Base-by-base conservation (phyloP, 2,888 invertebrate genomes). In the Erebia epiphron region DNA sequence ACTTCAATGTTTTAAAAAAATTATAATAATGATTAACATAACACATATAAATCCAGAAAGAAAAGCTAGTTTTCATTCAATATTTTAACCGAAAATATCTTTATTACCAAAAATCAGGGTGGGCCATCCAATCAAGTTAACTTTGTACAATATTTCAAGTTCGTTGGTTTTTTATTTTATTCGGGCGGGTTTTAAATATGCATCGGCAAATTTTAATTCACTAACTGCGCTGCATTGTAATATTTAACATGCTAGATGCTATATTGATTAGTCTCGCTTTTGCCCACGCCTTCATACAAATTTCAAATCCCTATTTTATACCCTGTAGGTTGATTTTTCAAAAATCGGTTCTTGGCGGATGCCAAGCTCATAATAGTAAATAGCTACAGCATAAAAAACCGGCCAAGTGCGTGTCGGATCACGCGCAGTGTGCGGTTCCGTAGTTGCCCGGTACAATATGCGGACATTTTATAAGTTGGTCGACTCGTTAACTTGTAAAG, bases 201-300 rank as follows among this genome's bases (percentile, higher is more conserved):
- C 63, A 70, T 70, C 18, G 26, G 14, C 14, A 67, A 68, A 67
- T 68, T 69, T 67, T 70, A 65, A 70, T 67, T 69, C 66, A 72
- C 49, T 67, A 69, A 67, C 58, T 58, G 49, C 49, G 35, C 58
- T 11, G 41, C 26, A 35, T 35, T 35, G 58, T 49, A 46, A 58
- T 58, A 67, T 67, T 67, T 26, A 67, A 41, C 41, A 60, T 9
- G 9, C 41, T 41, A 41, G 14, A 46, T 3, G 61, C 1, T 43
- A 13, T 43, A 18, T 61, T 61, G 41, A 57, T 57, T 57, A n/a
- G 14, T 26, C 7, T 26, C 35, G 35, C 3, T 35, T 35, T 7
- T 35, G 35, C 35, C 7, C 35, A 7, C 35, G 35, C 7, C 7
- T 35, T 35, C 35, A 5, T 7, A 35, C 35, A 35, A 35, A 35